These are phyloP conservation scores for Columba guinea DNA, from an alignment of 2,797 vertebrate species.

Conservation along the genomic window DNA sequence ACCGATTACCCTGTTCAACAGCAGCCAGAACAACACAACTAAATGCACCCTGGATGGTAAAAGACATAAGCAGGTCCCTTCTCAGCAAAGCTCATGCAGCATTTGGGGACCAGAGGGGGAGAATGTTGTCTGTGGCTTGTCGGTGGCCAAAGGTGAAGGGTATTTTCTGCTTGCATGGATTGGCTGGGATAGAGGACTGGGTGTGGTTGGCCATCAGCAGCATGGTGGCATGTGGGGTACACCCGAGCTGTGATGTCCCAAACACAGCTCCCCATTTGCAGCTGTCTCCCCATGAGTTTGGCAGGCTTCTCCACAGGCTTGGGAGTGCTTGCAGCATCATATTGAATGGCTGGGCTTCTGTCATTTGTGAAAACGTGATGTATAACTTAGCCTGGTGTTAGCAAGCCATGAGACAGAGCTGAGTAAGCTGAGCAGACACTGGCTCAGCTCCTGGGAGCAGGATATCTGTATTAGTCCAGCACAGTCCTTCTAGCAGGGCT, in stretches of 20 bases:
- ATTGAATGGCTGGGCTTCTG: not conserved
- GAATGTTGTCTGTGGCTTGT: not conserved
- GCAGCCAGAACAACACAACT: not conserved
- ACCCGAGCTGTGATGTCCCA: not conserved
- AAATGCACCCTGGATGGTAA: not conserved
- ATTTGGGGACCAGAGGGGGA: not conserved
- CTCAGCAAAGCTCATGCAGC: not conserved
- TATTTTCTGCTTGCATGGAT: not conserved
- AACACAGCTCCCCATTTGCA: not conserved
- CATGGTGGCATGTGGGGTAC: accelerated
- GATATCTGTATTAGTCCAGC: not conserved
- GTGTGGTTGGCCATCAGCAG: not conserved
- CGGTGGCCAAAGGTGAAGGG: not conserved
- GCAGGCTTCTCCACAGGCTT: not conserved
- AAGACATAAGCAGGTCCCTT: not conserved
- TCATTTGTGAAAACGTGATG: not conserved
- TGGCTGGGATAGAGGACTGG: not conserved
- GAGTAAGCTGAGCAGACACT: not conserved
- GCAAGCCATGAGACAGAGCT: not conserved
- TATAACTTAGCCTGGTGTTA: not conserved
- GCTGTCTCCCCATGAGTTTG: not conserved
- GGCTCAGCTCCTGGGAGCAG: not conserved
- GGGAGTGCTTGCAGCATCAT: not conserved
- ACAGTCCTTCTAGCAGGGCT: not conserved
- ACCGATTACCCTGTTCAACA: not conserved